Base-by-base conservation (phyloP, 1,140 invertebrate genomes). In the Zaprionus kolodkinae region DNA sequence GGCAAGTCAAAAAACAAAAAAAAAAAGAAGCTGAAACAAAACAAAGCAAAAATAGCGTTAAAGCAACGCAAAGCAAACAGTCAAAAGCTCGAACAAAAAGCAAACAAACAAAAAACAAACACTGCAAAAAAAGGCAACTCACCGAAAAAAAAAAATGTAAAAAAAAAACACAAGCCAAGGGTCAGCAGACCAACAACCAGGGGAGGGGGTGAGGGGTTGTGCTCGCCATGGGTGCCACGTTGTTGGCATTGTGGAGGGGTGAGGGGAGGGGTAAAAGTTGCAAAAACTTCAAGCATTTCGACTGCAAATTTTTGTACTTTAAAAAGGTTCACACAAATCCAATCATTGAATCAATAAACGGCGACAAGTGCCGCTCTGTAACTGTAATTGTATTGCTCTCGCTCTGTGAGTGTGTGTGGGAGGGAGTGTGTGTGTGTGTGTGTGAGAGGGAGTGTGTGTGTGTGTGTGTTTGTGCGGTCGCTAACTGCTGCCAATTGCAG, bases 281-380 rank as follows among this genome's bases (percentile, higher is more conserved):
- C 43, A 79, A 79, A 67, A 88, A 65, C 80, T 84, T 84, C 27
- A 79, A 89, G 81, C 72, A 76, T 89, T 45, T 56, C 56, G 76
- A 52, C 70, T 68, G 57, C 54, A 72, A 77, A 77, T 61, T 79
- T 73, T 63, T 21, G 56, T 61, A 81, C 85, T 88, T 88, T 84
- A 89, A 88, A 88, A 89, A 71, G 74, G 81, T 83, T 89, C 83
- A 81, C 78, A 81, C 85, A 88, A 80, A 81, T 69, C 69, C 85
- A 89, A 89, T 89, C 81, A 88, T 89, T 88, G 85, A 88, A 89
- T 88, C 85, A 88, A 89, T 88, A 85, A 84, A 83, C 76, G 81
- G 79, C 76, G 84, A 88, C 83, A 87, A 77, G 70, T 84, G 85
- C 66, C 70, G 54, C 38, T 56, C 69, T 50, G 40, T 78, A 38